Percentiles rank a stretch among this genome's conserved stretches.
Evolutionary conservation across 92 coral and sea anemone genomes (phyloP).

Genomic region (Scolanthus callimorphus): DNA sequence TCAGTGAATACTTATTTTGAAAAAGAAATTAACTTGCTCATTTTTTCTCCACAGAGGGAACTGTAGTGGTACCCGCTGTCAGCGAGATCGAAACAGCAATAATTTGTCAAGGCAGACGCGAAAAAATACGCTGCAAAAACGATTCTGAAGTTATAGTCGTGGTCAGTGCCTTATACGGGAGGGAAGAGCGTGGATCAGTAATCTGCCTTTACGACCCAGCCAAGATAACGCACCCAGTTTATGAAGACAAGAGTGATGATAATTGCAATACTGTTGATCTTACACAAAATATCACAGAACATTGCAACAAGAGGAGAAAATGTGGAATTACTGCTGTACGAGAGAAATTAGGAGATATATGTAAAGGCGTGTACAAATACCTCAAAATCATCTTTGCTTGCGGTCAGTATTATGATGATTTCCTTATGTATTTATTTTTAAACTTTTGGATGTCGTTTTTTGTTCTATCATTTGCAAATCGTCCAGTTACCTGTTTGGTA

Average conservation of each 20-base stretch:
- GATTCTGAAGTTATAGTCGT: constrained; percentile 68
- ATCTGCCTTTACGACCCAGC: constrained; percentile 41
- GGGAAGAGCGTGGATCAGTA: constrained; percentile 23
- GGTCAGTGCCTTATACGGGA: constrained; percentile 65
- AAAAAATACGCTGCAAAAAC: constrained; percentile 50
- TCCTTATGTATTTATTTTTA: too few species aligned
- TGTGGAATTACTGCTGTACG: constrained; percentile 32
- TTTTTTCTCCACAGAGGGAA: background rate
- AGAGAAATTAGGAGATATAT: constrained; percentile 38
- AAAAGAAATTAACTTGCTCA: too few species aligned
- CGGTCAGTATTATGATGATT: too few species aligned
- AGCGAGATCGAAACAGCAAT: constrained; percentile 7
- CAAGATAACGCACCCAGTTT: constrained; percentile 1
- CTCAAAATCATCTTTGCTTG: constrained; percentile 50
- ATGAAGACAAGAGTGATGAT: constrained; percentile 2
- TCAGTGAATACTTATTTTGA: too few species aligned
- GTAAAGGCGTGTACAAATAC: constrained; percentile 63
- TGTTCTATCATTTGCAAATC: too few species aligned
- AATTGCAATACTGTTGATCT: constrained; percentile 8
- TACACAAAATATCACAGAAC: background rate
- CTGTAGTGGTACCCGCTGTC: constrained; percentile 11
- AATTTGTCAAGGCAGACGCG: constrained; percentile 25
- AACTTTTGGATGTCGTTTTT: too few species aligned
- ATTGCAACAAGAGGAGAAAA: constrained; percentile 37
- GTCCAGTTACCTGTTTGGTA: too few species aligned